phyloP scores from a whole-genome alignment of 2,113 vertebrate genomes.

The Cygnus buccinator region DNA sequence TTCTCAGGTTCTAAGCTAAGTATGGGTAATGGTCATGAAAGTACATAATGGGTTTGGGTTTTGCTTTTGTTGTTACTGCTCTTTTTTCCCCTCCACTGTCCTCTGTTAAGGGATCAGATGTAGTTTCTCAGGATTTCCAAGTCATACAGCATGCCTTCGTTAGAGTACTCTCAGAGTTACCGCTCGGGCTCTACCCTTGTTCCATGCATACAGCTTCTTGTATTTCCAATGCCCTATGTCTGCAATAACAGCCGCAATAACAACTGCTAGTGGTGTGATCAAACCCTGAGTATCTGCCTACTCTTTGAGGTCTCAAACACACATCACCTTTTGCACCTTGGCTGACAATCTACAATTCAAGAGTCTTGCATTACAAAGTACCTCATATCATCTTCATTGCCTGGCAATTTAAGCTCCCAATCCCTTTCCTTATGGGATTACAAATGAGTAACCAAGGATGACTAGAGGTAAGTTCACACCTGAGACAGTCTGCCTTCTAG shows the following conservation, averaged over 20 bases:
- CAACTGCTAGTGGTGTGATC: neutral
- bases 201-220: neutral
- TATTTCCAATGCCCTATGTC: neutral
- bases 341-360: neutral
- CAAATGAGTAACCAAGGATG: neutral
- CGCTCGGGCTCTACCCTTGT: neutral
- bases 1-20: neutral
- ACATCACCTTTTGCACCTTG: accelerated
- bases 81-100: neutral
- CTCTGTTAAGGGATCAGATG: neutral
- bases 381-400: neutral
- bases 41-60: neutral
- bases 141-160: neutral
- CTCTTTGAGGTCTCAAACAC: neutral
- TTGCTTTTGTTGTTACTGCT: neutral
- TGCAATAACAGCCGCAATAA: neutral
- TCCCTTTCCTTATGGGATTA: neutral
- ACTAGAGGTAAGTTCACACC: neutral
- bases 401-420: neutral
- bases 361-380: neutral
- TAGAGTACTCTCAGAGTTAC: neutral
- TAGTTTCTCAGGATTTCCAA: neutral
- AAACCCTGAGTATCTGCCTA: neutral
- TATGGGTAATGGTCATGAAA: neutral
- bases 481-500: neutral